Percentiles rank a stretch among this genome's conserved stretches.
Conservation (phyloP, 2,797 vertebrate genomes). For the Enteromius radiatus region DNA sequence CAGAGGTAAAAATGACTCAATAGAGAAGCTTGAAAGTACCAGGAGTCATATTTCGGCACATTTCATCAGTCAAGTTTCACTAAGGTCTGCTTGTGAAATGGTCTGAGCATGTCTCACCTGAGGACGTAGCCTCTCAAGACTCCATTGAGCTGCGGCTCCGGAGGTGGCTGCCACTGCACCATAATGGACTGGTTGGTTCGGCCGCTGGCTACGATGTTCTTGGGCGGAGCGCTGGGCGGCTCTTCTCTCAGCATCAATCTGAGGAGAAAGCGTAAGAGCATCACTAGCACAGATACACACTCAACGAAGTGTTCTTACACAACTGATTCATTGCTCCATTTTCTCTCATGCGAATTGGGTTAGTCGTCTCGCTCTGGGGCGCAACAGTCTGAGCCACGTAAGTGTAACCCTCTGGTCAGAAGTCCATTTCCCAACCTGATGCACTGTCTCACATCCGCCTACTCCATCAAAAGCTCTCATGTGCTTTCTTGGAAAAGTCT, state of each 20-base stretch:
- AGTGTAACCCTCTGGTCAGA: conserved; percentile 52
- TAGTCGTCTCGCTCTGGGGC: conserved; percentile 32
- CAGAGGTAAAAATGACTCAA: background rate
- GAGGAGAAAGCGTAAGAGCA: background rate
- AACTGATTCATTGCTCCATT: conserved; percentile 20
- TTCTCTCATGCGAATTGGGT: conserved; percentile 12
- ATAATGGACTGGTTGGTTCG: conserved; percentile 97
- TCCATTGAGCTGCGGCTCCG: conserved; percentile 92
- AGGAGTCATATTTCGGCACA: background rate
- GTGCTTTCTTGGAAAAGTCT: conserved; percentile 34
- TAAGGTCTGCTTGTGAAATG: conserved; percentile 6
- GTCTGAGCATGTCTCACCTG: conserved; percentile 76
- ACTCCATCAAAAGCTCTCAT: conserved; percentile 59
- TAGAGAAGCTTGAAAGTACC: background rate
- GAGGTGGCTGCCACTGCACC: conserved; percentile 98
- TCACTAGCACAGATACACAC: conserved; percentile 3
- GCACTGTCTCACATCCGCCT: conserved; percentile 46
- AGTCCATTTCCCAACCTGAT: conserved; percentile 57
- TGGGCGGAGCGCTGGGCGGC: conserved; percentile 91
- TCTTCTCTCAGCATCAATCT: conserved; percentile 94
- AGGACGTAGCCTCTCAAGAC: conserved; percentile 91
- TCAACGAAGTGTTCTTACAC: conserved; percentile 30
- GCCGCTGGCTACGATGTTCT: conserved; percentile 95
- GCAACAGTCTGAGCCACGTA: conserved; percentile 26
- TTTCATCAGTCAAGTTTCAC: conserved; percentile 21